Percentiles rank a stretch among this genome's conserved stretches.
Evolutionary conservation across 2,888 invertebrate genomes (phyloP).

Genomic region (Meiosimyza platycephala): DNA sequence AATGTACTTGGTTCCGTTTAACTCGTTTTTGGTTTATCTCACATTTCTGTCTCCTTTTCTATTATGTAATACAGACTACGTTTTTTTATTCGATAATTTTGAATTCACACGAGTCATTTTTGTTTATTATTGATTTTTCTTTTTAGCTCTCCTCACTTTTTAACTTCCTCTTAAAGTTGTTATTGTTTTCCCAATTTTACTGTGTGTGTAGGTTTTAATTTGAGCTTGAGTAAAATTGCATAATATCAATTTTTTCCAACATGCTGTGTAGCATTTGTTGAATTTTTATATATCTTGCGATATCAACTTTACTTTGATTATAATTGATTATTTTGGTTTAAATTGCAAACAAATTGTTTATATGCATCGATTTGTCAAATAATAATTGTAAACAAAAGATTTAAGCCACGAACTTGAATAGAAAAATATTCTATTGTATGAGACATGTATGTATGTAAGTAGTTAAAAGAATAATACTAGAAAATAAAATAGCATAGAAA

Average conservation of each 20-base stretch:
- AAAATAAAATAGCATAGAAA: too few species aligned
- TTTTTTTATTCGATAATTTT: not conserved
- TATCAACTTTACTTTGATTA: not conserved
- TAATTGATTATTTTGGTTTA: constrained; percentile 11
- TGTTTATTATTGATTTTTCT: constrained; percentile 11
- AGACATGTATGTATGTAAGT: too few species aligned
- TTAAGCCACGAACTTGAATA: constrained; percentile 29
- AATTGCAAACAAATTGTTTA: constrained; percentile 21
- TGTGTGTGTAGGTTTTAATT: too few species aligned
- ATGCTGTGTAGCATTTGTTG: not conserved
- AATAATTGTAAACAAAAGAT: constrained; percentile 27
- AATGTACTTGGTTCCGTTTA: not conserved
- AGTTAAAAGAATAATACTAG: too few species aligned
- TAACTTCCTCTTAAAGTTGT: not conserved
- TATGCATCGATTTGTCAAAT: not conserved
- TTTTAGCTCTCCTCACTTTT: constrained; percentile 7
- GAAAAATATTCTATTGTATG: not conserved
- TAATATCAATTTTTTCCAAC: not conserved
- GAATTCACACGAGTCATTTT: constrained; percentile 1
- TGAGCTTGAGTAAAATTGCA: not conserved
- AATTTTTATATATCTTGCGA: not conserved
- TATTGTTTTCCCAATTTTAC: not conserved
- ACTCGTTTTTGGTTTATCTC: not conserved
- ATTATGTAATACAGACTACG: too few species aligned
- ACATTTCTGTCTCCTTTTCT: too few species aligned